Evolutionary conservation across 2,888 invertebrate species (phyloP), one percentile per base, ranked within the genome.

Genomic region (Cyaniris semiargus): DNA sequence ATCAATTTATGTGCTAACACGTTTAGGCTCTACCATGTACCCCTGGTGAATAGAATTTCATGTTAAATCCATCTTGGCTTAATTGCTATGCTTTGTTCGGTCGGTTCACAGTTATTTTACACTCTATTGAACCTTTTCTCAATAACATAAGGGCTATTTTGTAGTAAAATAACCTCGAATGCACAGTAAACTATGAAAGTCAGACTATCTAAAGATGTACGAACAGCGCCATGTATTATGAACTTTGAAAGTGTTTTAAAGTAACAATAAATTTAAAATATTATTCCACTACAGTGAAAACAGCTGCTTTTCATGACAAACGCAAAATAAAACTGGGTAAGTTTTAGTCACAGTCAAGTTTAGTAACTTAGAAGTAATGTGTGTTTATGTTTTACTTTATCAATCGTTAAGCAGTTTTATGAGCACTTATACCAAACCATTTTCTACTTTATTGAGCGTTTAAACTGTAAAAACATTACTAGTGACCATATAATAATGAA

Each of bases 191-290:
- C 27, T 66, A 5, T 6, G 66, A 66, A 66, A 31, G 27, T 31
- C 27, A 27, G 27, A 18, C 5, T 27, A 31, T 66, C 66, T 66
- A 27, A 66, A 66, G 4, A 66, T 66, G 66, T 15, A 31, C 27
- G 18, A 18, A 66, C 66, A 60, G 13, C 23, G 23, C 60, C 27
- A 15, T 66, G 27, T 31, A 66, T 66, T 66, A 66, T 31, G 27
- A 66, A 66, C 66, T 66, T 66, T 15, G 66, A 27, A 27, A 66
- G 66, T 31, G 66, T 66, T 66, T 66, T 66, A 66, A 66, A 66
- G 27, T 66, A 66, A 66, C 66, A 66, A 66, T 66, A 66, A 27
- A 66, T 66, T 66, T 66, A 66, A 27, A 31, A 66, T 66, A 66
- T 66, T 66, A 66, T 66, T 60, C 60, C 44, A 2, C 58, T 60